Percentiles rank a stretch among this genome's conserved stretches.
Conservation (phyloP, 2,888 invertebrate species). For the Pachycephus smyrnensis region DNA sequence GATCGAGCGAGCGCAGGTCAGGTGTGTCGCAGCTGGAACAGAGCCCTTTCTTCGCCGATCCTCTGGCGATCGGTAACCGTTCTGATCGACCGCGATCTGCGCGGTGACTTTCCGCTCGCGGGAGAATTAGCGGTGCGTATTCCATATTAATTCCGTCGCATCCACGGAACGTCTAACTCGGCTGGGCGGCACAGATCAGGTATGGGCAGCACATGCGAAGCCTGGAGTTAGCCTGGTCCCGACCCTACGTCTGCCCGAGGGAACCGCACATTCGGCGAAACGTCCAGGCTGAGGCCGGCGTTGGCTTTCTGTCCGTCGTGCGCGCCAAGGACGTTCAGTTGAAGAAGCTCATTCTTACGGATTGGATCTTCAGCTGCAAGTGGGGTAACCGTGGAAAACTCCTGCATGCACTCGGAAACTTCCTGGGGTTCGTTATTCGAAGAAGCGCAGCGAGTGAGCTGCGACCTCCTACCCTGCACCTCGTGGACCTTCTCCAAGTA, state of each 20-base stretch:
- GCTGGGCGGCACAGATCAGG: conserved; percentile 44
- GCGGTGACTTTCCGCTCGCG: conserved; percentile 50
- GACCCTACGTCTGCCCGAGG: conserved; percentile 61
- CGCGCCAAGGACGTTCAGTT: conserved; percentile 66
- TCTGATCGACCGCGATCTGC: conserved; percentile 58
- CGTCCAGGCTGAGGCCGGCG: conserved; percentile 63
- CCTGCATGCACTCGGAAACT: conserved; percentile 55
- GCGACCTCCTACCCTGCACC: neutral
- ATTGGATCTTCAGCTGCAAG: conserved; percentile 68
- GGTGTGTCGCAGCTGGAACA: conserved; percentile 57
- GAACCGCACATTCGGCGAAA: conserved; percentile 58
- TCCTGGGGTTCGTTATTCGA: conserved; percentile 49
- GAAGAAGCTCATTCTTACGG: conserved; percentile 63
- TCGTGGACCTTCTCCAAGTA: neutral
- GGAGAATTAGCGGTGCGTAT: conserved; percentile 52
- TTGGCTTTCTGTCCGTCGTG: conserved; percentile 63
- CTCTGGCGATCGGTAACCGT: conserved; percentile 61
- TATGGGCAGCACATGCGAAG: conserved; percentile 67
- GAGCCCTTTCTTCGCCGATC: conserved; percentile 54
- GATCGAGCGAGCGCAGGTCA: conserved; percentile 54
- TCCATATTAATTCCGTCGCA: neutral
- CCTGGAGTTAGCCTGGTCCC: conserved; percentile 68
- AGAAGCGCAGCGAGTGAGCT: neutral
- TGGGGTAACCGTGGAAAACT: conserved; percentile 61
- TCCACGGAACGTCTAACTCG: neutral